These are phyloP conservation scores for Tuberolachnus salignus DNA, from an alignment of 2,888 invertebrate genomes.

Conservation along the genomic window DNA sequence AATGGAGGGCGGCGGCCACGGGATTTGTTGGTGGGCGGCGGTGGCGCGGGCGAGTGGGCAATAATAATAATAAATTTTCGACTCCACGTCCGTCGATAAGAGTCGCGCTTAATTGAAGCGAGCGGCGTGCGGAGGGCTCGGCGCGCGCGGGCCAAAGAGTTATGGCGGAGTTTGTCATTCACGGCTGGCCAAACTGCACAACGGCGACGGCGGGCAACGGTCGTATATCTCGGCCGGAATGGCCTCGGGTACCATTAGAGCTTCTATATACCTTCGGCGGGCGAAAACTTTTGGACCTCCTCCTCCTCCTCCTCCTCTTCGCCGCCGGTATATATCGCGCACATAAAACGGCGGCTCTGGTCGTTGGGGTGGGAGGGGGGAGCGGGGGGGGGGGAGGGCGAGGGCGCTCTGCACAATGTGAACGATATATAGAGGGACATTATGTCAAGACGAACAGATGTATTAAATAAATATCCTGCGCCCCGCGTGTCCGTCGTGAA, in stretches of 20 bases:
- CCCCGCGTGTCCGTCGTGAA: conserved; percentile 55
- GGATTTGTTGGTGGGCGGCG: not conserved
- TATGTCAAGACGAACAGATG: conserved; percentile 71
- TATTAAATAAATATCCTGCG: conserved; percentile 67
- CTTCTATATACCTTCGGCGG: conserved; percentile 55
- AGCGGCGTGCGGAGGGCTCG: conserved; percentile 58
- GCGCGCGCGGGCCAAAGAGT: conserved; percentile 59
- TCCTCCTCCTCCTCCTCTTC: not conserved
- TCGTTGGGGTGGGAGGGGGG: conserved; percentile 25
- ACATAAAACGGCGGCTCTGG: conserved; percentile 35
- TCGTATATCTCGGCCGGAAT: conserved; percentile 56
- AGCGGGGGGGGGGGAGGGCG: conserved; percentile 39
- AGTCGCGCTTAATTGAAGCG: conserved; percentile 54
- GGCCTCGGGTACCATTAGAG: conserved; percentile 57
- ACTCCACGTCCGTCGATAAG: conserved; percentile 52
- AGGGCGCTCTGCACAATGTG: conserved; percentile 53
- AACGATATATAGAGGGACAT: conserved; percentile 71
- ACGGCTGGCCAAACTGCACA: conserved; percentile 56
- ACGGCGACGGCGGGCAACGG: conserved; percentile 47
- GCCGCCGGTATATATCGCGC: conserved; percentile 31
- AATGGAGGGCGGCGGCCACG: not conserved
- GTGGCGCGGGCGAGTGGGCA: not conserved
- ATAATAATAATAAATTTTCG: conserved; percentile 56
- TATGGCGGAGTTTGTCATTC: conserved; percentile 57
- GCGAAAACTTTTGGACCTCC: conserved; percentile 54